Evolutionary conservation across 2,113 vertebrate genomes (phyloP), one percentile per base, ranked within the genome.

Genomic region (Elaphurus davidianus): DNA sequence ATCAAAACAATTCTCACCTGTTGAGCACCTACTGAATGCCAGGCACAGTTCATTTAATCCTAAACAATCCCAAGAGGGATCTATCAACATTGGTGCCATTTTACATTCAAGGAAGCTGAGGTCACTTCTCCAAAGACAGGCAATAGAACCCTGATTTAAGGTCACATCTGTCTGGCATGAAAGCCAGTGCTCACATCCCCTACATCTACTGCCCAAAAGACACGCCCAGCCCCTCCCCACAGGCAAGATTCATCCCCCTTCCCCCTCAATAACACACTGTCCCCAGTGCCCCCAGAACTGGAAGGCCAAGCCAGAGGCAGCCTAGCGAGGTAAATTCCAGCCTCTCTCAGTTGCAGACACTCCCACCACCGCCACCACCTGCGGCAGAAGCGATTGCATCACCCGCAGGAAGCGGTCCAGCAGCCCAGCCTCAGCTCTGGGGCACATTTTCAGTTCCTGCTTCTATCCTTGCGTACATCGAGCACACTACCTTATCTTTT

Each of bases 361-460:
- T 94, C 94, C 84, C 84, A 54, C 93, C 79, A 25, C 83, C 17
- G 16, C 67, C 33, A 23, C 83, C 98, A 98, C 97, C 98, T 98
- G 98, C 3, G 2, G 76, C 95, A 95, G 88, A 94, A 94, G 93
- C 62, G 84, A 96, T 98, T 98, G 98, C 98, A 98, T 98, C 98
- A 98, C 87, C 95, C 78, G 60, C 98, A 98, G 98, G 98, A 98
- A 98, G 96, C 79, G 4, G 88, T 76, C 96, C 81, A 45, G 85
- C 36, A 6, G 87, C 92, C 64, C 9, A 36, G 76, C 92, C 78
- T 86, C 67, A 47, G 93, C 91, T 88, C 97, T 47, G 71, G 64
- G 90, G 89, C 71, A 85, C 71, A 67, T 96, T 98, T 98, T 98
- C 98, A 97, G 97, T 98, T 98, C 98, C 98, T 97, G 17, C 97